Percentiles rank a stretch among this genome's conserved stretches.
These are phyloP conservation scores for Otolemur crassicaudatus DNA, from an alignment of 2,797 vertebrate species.

Conservation along the genomic window DNA sequence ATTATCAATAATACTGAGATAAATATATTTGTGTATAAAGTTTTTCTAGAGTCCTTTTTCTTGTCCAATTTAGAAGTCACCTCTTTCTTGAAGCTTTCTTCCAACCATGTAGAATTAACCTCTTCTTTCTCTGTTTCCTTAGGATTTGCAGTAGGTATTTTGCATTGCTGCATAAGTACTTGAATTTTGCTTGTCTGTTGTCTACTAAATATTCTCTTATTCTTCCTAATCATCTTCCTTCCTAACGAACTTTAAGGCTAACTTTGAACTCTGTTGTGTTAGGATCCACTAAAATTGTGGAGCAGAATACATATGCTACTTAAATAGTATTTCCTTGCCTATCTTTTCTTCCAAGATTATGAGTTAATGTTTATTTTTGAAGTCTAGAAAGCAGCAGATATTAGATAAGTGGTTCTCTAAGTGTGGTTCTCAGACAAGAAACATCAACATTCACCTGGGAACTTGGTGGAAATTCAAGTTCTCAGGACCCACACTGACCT, in stretches of 20 bases:
- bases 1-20: not conserved
- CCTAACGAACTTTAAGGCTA: not conserved
- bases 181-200: not conserved
- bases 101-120: not conserved
- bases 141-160: not conserved
- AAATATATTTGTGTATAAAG: not conserved
- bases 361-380: not conserved
- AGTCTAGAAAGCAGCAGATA: not conserved
- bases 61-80: not conserved
- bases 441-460: not conserved
- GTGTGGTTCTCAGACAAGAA: not conserved
- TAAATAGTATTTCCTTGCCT: not conserved
- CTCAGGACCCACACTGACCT: not conserved
- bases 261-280: not conserved
- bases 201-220: not conserved
- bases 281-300: not conserved
- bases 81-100: not conserved
- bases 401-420: not conserved
- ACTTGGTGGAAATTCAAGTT: not conserved
- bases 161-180: not conserved
- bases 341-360: not conserved
- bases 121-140: not conserved
- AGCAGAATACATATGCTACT: not conserved
- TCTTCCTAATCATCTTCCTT: not conserved
- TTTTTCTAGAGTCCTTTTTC: not conserved